Conservation (phyloP, 2,113 vertebrate genomes). For the Poeciliopsis turrubarensis region DNA sequence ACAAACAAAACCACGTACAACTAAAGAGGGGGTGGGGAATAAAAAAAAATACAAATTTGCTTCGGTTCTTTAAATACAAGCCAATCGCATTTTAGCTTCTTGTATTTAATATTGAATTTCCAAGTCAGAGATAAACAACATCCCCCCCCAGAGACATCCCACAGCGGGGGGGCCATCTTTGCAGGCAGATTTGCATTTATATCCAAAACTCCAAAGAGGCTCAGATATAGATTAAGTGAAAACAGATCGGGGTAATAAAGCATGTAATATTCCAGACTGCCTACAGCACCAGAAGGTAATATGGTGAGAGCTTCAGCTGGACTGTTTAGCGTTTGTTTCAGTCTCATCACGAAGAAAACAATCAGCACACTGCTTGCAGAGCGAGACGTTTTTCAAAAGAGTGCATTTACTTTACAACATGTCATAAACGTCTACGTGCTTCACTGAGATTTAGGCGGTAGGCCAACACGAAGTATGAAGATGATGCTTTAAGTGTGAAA, state of each 20-base stretch:
- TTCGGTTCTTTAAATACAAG: conserved; percentile 24
- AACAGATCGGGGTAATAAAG: conserved; percentile 19
- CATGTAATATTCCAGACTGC: conserved; percentile 6
- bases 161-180: background rate
- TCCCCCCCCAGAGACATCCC: conserved; percentile 12
- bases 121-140: conserved; percentile 19
- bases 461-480: background rate
- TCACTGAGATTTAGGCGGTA: background rate
- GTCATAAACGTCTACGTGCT: background rate
- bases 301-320: background rate
- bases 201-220: conserved; percentile 9
- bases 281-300: background rate
- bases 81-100: conserved; percentile 16
- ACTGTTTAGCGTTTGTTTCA: conserved; percentile 13
- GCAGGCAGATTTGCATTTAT: conserved; percentile 42
- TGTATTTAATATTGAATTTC: conserved; percentile 33
- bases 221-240: conserved; percentile 22
- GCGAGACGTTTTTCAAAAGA: background rate
- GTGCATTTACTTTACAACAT: background rate
- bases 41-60: conserved; percentile 8
- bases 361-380: background rate
- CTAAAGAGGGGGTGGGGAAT: background rate
- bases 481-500: background rate
- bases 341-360: background rate
- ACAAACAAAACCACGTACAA: conserved; percentile 33